Percentiles rank a stretch among this genome's conserved stretches.
These are phyloP conservation scores for Thera obeliscata DNA, from an alignment of 2,888 invertebrate species.

Conservation along the genomic window DNA sequence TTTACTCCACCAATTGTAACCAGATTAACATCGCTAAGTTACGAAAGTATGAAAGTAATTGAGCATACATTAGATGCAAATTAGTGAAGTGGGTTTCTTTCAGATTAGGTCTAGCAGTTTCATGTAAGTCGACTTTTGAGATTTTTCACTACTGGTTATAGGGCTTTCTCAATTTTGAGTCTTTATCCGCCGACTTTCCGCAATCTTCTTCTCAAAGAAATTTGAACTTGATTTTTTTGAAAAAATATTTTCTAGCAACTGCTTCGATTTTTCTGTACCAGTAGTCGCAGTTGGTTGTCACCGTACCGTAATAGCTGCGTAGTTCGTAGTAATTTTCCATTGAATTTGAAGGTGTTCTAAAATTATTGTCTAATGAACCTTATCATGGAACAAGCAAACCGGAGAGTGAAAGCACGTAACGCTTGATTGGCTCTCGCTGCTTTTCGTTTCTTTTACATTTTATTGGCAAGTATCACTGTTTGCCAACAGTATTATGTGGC, in stretches of 20 bases:
- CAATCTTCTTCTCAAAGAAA: no score
- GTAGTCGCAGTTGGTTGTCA: no score
- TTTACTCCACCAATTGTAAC: conserved; percentile 35
- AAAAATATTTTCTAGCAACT: no score
- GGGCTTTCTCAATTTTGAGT: no score
- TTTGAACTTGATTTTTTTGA: no score
- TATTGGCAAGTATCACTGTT: conserved; percentile 64
- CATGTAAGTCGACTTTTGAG: background rate
- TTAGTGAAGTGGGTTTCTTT: conserved; percentile 13
- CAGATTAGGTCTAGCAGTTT: background rate
- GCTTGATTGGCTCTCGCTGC: conserved; percentile 68
- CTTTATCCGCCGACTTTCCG: no score
- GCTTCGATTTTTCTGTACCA: no score
- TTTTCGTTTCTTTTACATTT: conserved; percentile 57
- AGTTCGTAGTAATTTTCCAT: background rate
- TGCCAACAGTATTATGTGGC: conserved; percentile 55
- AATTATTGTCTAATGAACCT: conserved; percentile 49
- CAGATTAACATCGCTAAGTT: conserved; percentile 40
- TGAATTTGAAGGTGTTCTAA: conserved; percentile 33
- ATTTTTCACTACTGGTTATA: background rate
- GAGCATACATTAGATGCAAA: conserved; percentile 27
- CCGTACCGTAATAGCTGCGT: background rate
- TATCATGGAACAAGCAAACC: conserved; percentile 52
- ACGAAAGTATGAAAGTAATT: conserved; percentile 40
- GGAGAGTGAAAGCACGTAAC: conserved; percentile 75